A percentile compares a stretch with the other conserved stretches of the same genome.
Conservation (phyloP, 2,797 vertebrate genomes). For the Sebastes aleutianus region DNA sequence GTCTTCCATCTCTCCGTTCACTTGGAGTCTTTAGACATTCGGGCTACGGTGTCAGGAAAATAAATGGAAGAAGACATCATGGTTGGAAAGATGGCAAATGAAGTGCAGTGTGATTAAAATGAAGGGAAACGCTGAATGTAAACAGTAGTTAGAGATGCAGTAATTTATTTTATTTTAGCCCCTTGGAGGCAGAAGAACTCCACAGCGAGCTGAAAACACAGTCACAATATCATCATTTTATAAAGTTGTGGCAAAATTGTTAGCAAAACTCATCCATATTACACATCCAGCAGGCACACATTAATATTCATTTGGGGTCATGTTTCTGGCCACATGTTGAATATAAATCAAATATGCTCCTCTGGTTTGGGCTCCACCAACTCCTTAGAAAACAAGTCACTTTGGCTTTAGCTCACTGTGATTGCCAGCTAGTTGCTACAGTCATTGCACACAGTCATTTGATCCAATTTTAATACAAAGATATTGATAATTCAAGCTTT, state of each 20-base stretch:
- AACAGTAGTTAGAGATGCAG: background rate
- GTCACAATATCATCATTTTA: background rate
- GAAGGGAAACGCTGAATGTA: background rate
- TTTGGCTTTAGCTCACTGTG: background rate
- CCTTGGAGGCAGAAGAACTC: background rate
- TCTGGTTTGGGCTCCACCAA: background rate
- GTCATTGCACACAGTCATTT: background rate
- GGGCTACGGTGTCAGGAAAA: background rate
- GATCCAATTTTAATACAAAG: background rate
- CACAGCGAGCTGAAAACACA: background rate
- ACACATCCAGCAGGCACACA: conserved; percentile 12
- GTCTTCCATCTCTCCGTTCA: background rate
- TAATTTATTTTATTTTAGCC: background rate
- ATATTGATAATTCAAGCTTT: background rate
- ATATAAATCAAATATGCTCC: conserved; percentile 20
- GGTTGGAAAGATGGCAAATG: background rate
- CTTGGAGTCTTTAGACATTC: background rate
- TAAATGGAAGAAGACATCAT: background rate
- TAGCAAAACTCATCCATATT: conserved; percentile 4
- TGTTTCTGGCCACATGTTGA: conserved; percentile 1
- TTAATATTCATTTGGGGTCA: conserved; percentile 7
- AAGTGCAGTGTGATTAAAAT: conserved; percentile 21
- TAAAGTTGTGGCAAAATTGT: conserved; percentile 11
- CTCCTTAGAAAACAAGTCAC: background rate
- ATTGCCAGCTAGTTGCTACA: background rate